Conservation (phyloP, 2,113 vertebrate species). For the Channa argus region DNA sequence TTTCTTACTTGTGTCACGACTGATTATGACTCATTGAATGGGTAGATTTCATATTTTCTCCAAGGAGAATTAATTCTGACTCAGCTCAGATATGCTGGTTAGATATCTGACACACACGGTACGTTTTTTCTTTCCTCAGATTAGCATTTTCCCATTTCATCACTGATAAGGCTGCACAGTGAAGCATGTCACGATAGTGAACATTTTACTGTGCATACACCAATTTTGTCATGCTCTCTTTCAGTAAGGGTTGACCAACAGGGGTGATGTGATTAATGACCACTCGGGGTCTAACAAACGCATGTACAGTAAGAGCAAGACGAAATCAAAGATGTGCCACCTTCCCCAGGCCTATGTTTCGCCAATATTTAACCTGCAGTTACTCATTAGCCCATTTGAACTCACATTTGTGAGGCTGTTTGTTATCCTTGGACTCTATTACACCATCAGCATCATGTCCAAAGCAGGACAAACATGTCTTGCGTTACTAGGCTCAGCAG, state of each 20-base stretch:
- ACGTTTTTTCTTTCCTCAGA: conserved; percentile 4
- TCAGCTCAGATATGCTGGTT: conserved; percentile 26
- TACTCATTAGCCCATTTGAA: conserved; percentile 74
- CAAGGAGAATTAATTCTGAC: conserved; percentile 11
- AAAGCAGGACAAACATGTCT: conserved; percentile 62
- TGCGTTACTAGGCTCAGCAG: conserved; percentile 36
- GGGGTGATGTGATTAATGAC: conserved; percentile 77
- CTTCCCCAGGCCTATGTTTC: conserved; percentile 37
- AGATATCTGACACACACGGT: conserved; percentile 26
- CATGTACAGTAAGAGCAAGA: conserved; percentile 61
- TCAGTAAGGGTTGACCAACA: conserved; percentile 34
- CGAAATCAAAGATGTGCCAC: background rate
- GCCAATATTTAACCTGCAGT: conserved; percentile 71
- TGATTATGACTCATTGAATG: conserved; percentile 26
- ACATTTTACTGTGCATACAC: background rate
- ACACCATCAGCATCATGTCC: conserved; percentile 60
- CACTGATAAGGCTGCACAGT: background rate
- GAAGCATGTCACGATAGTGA: background rate
- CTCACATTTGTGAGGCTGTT: conserved; percentile 58
- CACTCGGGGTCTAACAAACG: conserved; percentile 74
- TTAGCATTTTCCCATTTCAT: conserved; percentile 8
- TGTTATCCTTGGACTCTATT: conserved; percentile 68
- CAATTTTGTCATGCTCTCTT: conserved; percentile 27
- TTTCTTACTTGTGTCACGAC: conserved; percentile 28
- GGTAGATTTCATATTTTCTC: conserved; percentile 27